Evolutionary conservation across 2,888 invertebrate species (phyloP).

Genomic region (Drosophila austrosaltans): DNA sequence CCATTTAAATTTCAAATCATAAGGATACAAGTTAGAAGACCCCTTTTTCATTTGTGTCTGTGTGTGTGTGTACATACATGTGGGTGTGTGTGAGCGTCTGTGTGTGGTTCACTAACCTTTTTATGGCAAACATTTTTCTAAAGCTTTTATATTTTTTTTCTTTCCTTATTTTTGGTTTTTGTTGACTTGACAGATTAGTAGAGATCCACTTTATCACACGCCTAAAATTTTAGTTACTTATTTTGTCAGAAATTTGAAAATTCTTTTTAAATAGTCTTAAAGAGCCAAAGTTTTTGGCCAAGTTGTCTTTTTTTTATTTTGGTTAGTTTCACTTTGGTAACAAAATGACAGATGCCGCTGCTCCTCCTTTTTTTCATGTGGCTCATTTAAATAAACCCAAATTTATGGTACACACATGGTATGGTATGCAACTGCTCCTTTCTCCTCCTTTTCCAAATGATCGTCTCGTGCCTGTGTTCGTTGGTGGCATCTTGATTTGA

Average conservation of each 20-base stretch:
- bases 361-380: slow-evolving; percentile 38
- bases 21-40: slow-evolving; percentile 22
- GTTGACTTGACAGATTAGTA: slow-evolving; percentile 45
- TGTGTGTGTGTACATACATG: slow-evolving; percentile 10
- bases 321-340: slow-evolving; percentile 35
- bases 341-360: slow-evolving; percentile 53
- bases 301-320: background rate
- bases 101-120: slow-evolving; percentile 42
- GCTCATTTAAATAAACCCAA: slow-evolving; percentile 70
- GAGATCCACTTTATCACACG: background rate
- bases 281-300: slow-evolving; percentile 9
- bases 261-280: background rate
- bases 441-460: background rate
- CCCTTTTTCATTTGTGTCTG: slow-evolving; percentile 28
- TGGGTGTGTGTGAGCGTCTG: background rate
- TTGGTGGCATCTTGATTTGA: slow-evolving; percentile 10
- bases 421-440: slow-evolving; percentile 25
- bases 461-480: background rate
- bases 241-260: slow-evolving; percentile 34
- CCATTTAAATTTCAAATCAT: slow-evolving; percentile 57
- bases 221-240: slow-evolving; percentile 41
- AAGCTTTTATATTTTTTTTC: slow-evolving; percentile 31
- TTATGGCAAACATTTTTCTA: slow-evolving; percentile 40
- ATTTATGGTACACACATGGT: slow-evolving; percentile 58
- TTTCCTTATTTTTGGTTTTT: slow-evolving; percentile 12